Evolutionary conservation across 2,888 invertebrate genomes (phyloP).

Genomic region (Lithophane ornitopus): DNA sequence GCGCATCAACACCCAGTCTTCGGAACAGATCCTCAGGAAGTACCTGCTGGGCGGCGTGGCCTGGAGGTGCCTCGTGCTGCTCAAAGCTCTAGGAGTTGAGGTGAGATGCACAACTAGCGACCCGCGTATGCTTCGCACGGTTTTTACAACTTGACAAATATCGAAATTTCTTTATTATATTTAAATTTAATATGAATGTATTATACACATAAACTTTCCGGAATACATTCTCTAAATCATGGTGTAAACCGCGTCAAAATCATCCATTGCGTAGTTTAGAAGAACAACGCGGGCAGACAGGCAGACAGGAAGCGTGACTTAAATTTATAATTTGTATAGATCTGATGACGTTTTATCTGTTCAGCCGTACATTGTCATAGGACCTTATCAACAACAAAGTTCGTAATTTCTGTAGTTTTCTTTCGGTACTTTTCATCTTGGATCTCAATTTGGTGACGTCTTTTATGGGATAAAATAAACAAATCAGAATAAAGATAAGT

Average conservation of each 20-base stretch:
- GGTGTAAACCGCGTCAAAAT: background rate
- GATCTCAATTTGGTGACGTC: background rate
- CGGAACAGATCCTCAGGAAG: constrained; percentile 85
- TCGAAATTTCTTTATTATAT: background rate
- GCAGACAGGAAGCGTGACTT: background rate
- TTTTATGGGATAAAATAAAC: background rate
- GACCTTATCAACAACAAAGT: background rate
- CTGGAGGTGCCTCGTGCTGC: constrained; percentile 91
- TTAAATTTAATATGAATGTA: background rate
- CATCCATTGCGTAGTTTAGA: background rate
- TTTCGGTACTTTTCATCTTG: background rate
- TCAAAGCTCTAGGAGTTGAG: constrained; percentile 90
- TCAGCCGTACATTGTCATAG: background rate
- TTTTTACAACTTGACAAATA: background rate
- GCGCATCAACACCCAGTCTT: constrained; percentile 78
- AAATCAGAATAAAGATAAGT: background rate
- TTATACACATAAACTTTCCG: background rate
- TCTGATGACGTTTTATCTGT: background rate
- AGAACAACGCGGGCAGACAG: background rate
- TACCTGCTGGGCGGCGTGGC: constrained; percentile 91
- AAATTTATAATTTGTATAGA: background rate
- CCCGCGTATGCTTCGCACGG: background rate
- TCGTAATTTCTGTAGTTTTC: background rate
- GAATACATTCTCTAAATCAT: background rate
- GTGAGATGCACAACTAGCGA: constrained; percentile 69